Evolutionary conservation across 2,797 vertebrate genomes (phyloP), one percentile per base, ranked within the genome.

Genomic region (Hylomyscus alleni): DNA sequence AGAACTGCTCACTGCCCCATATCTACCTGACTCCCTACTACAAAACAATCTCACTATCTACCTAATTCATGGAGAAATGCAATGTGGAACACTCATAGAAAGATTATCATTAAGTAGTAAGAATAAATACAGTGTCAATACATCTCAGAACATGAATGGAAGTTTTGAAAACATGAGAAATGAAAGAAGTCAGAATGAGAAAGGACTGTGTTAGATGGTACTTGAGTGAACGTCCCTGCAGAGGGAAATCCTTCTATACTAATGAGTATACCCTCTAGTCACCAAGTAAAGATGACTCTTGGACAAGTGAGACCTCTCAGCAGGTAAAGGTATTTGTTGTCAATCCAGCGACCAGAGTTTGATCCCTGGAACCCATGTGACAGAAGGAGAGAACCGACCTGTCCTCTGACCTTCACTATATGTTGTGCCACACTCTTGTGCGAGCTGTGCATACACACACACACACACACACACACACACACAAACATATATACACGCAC

Each of bases 91-190:
- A 65, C 65, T 73, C 69, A 50, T 9, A 72, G 4, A 60, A 14
- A 13, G 31, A 34, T 89, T 44, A 83, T 72, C 69, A 69, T 88
- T 92, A 92, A 75, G 52, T 76, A 93, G 56, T 67, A 67, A 50
- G 67, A 78, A 54, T 67, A 92, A 72, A 82, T 8, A 60, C 1
- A 73, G 56, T 52, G 40, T 31, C 77, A 40, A 50, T 75, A 54
- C 17, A 81, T 82, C 82, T 78, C 65, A 47, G 34, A 75, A 62
- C 6, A 26, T 65, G 24, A 37, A 37, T 65, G 37, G n/a, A 84
- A 62, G 26, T 37, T 73, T 91, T 85, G 77, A 94, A 93, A 93
- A 85, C 22, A 72, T 86, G 20, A 29, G 20, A 82, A 77, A 26
- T 94, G 56, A 56, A 80, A 84, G 29, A 67, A 72, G 40, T 69